Conservation (phyloP, 2,113 vertebrate genomes). For the Neotragus moschatus region DNA sequence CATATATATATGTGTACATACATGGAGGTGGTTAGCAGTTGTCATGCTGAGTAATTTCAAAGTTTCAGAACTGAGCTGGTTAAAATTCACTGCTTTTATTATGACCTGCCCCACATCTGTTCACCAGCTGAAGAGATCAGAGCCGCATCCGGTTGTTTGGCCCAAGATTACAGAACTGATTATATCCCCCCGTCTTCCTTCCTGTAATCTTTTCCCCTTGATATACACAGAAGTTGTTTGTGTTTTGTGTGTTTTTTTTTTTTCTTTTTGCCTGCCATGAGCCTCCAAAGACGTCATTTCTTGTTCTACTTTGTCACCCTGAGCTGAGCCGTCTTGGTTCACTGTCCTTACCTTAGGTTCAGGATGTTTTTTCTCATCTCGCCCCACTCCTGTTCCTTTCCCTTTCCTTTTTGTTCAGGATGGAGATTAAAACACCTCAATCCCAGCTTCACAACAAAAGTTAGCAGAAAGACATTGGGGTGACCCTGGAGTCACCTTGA, state of each 20-base stretch:
- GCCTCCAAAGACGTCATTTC: not conserved
- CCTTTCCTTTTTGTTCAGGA: not conserved
- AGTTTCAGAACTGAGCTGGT: conserved; percentile 26
- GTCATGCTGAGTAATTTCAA: not conserved
- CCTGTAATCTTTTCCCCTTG: not conserved
- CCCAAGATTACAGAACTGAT: not conserved
- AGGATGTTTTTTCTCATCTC: not conserved
- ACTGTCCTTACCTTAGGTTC: not conserved
- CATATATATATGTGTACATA: not conserved
- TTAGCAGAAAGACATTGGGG: not conserved
- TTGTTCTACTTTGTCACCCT: not conserved
- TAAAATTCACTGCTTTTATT: conserved; percentile 21
- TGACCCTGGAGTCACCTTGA: not conserved
- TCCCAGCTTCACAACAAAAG: not conserved
- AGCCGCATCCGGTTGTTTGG: not conserved
- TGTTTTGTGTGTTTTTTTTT: not conserved
- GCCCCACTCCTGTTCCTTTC: not conserved
- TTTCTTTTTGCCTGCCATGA: not conserved
- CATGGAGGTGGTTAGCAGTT: conserved; percentile 19
- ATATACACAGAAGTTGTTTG: not conserved
- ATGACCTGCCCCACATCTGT: not conserved
- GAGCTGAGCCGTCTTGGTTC: not conserved
- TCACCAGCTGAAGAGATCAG: not conserved
- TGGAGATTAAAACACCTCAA: not conserved
- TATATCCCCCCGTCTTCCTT: not conserved